Evolutionary conservation across 2,797 vertebrate species (phyloP), one percentile per base, ranked within the genome.

Genomic region (Cirrhinus mrigala): DNA sequence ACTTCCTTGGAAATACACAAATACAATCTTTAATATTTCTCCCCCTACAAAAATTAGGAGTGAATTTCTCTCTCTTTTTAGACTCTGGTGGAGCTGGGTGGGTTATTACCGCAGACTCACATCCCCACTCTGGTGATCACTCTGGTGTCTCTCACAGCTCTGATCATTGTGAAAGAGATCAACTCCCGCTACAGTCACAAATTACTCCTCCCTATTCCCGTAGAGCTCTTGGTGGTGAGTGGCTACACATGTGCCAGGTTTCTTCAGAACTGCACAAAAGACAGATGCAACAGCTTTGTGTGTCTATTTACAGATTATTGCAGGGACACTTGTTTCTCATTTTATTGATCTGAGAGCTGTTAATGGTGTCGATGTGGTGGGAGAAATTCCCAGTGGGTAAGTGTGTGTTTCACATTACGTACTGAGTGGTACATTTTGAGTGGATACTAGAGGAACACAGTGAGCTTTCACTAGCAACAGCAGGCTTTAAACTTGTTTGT

Each of bases 331-430:
- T 82, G 96, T 97, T 87, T 96, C 94, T 50, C 96, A 97, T 0
- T 96, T 95, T 0, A 90, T 90, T 4, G 70, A 89, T 56, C 94
- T 99, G 56, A 79, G 89, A 0, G 20, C 1, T 6, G 91, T 71
- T 71, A 97, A 95, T 87, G 64, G 24, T 5, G 91, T 99, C 62
- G 94, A 96, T 0, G 94, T 97, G 33, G 97, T 99, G 83, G 97
- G 97, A 79, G 83, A 93, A 69, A 98, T 99, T 90, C 97, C 98
- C 79, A 94, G 93, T 1, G 97, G 97, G 98, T 99, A 86, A 95
- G 97, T 90, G 86, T 15, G 7, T 16, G 10, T 75, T 68, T 82
- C 11, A 78, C 29, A 74, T 58, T 64, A 22, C 71, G 64, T 80
- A 18, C 24, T 20, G 4, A n/a, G 20, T 20, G 6, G 22, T 22